Evolutionary conservation across 2,888 invertebrate genomes (phyloP), one percentile per base, ranked within the genome.

Genomic region (Spodoptera picta): DNA sequence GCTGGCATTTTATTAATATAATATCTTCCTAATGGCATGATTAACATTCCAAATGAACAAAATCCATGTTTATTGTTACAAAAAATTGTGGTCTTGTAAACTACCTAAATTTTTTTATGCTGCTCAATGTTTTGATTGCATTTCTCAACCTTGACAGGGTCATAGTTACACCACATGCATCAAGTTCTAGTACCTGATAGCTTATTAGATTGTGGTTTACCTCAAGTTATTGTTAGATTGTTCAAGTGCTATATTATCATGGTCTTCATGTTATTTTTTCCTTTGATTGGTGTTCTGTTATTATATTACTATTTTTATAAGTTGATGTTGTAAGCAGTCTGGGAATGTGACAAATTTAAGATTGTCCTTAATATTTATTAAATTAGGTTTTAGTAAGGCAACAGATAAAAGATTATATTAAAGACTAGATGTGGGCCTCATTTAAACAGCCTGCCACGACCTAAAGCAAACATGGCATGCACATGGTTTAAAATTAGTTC

Each of bases 241-340:
- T 72, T 66, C 70, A 7, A 36, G 9, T 36, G 36, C 7, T 36
- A 9, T 31, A 69, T 51, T 65, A 65, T 58, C 47, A 67, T 54
- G 42, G 60, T 52, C 14, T 46, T 55, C 47, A 52, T 48, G 9
- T 9, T 43, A 49, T 48, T 57, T 55, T 12, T 47, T 54, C 51
- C n/a, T 41, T 62, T 71, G 31, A 47, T 58, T 73, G 44, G 44
- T n/a, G 47, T 55, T 63, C 27, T 43, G 55, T 51, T 56, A 52
- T 41, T 60, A 27, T 48, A 19, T 19, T 19, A 46, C 50, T 54
- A 64, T 67, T 55, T 67, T 70, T 71, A 48, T 64, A 51, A 71
- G 54, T 64, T 70, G 43, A 48, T 69, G 10, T 24, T 49, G 14
- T 69, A 54, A 66, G 53, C 63, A 63, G 49, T 70, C 36, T 51